These are phyloP conservation scores for Penaeus vannamei DNA, from an alignment of 1,140 invertebrate species.

Conservation along the genomic window DNA sequence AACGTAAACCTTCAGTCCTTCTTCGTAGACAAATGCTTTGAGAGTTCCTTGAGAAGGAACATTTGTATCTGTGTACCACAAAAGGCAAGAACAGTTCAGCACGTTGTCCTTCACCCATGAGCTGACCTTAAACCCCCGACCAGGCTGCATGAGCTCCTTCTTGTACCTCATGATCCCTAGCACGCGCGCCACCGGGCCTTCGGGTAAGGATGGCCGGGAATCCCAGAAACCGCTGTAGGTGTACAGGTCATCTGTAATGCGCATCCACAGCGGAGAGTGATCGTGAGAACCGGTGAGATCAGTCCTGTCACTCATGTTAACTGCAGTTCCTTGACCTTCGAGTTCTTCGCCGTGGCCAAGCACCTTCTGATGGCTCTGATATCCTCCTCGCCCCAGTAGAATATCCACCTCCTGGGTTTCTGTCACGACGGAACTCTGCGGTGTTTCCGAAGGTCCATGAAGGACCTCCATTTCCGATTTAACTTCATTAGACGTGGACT, in stretches of 20 bases:
- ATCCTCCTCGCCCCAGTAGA: too few species aligned
- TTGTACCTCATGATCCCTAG: slow-evolving; percentile 51
- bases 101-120: slow-evolving; percentile 29
- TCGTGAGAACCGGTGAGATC: background rate
- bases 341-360: too few species aligned
- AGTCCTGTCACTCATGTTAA: background rate
- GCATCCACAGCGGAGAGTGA: slow-evolving; percentile 44
- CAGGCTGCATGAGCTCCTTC: slow-evolving; percentile 31
- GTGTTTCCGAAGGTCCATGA: too few species aligned
- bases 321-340: too few species aligned
- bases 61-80: slow-evolving; percentile 51
- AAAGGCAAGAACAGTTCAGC: slow-evolving; percentile 47
- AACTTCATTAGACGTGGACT: too few species aligned
- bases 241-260: slow-evolving; percentile 57
- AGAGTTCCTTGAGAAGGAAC: slow-evolving; percentile 27
- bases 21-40: slow-evolving; percentile 58
- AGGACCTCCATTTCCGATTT: too few species aligned
- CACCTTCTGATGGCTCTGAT: too few species aligned
- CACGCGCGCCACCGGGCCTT: slow-evolving; percentile 47
- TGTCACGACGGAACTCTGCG: too few species aligned
- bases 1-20: slow-evolving; percentile 55
- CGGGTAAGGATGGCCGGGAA: slow-evolving; percentile 7
- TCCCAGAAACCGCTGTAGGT: slow-evolving; percentile 65
- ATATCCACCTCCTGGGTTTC: too few species aligned
- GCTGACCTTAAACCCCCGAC: slow-evolving; percentile 16